Evolutionary conservation across 2,797 vertebrate species (phyloP).

Genomic region (Catharus ustulatus): DNA sequence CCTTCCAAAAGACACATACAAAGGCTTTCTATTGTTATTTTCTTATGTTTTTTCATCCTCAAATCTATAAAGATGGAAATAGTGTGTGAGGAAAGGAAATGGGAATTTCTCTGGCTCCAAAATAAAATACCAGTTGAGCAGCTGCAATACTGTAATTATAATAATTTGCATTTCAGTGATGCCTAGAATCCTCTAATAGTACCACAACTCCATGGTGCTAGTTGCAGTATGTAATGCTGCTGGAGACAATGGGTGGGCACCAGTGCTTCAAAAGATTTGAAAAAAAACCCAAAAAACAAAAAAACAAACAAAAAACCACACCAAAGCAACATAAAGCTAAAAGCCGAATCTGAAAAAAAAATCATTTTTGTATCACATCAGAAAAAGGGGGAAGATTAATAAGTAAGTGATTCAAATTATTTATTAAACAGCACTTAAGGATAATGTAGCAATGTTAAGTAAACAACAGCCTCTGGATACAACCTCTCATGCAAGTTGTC

Average conservation of each 20-base stretch:
- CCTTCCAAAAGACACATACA: background rate
- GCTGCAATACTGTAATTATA: constrained; percentile 35
- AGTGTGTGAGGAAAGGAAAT: background rate
- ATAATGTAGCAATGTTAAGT: background rate
- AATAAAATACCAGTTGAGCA: background rate
- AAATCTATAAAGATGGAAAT: background rate
- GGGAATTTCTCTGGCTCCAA: background rate
- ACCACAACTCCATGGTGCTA: background rate
- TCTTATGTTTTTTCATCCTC: background rate
- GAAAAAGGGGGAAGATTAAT: background rate
- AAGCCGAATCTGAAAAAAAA: background rate
- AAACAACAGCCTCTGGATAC: background rate
- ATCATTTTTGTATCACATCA: background rate
- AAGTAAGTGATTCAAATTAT: background rate
- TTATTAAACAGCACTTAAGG: background rate
- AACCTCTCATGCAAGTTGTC: background rate
- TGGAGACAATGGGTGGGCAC: background rate
- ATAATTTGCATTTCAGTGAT: constrained; percentile 27
- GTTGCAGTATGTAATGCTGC: background rate
- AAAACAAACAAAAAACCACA: background rate
- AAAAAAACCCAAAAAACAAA: background rate
- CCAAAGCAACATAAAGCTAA: background rate
- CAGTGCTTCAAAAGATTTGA: background rate
- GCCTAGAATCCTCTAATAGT: constrained; percentile 8
- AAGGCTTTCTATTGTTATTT: background rate